Evolutionary conservation across 2,797 vertebrate genomes (phyloP), one percentile per base, ranked within the genome.

Genomic region (Liasis olivaceus): DNA sequence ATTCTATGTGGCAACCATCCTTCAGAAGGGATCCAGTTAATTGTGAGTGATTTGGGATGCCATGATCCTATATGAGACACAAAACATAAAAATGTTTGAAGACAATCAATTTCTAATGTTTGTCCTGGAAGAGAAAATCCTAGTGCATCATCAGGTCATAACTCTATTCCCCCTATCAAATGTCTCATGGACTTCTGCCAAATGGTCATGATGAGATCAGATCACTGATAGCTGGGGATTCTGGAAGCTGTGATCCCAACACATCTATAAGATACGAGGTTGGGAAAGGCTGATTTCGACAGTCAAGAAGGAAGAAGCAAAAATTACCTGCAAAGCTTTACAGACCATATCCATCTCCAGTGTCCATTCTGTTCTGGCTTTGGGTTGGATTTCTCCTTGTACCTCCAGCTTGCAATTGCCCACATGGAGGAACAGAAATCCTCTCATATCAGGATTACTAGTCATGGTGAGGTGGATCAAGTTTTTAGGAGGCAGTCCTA

Each of bases 391-490:
- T 85, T 96, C 95, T 86, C 96, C 97, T 17, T 93, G 96, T 47
- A 97, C 98, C 94, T 94, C 96, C 58, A 98, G 88, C 28, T n/a
- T 96, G 96, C 98, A 98, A 0, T 91, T 93, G 59, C 98, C 98
- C 66, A 96, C 95, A 95, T 96, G 98, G 92, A 98, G 94, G 69
- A 97, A 88, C 63, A 99, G 66, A 56, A 93, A 51, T 5, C 97
- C 96, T 2, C 93, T 93, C 31, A 96, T 87, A 24, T 87, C 90
- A 0, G 95, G 91, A 59, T 92, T 96, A 14, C 91, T 90, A 54
- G 95, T 94, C 81, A 95, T 91, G 20, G 95, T 96, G 11, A 97
- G 95, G 69, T 97, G 87, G 24, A 98, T 0, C 15, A 94, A 94
- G 91, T 97, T 97, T 51, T 94, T 93, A 5, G 81, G 92, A 13